Base-by-base conservation (phyloP, 1,140 invertebrate genomes). In the Drosophila jambulina region DNA sequence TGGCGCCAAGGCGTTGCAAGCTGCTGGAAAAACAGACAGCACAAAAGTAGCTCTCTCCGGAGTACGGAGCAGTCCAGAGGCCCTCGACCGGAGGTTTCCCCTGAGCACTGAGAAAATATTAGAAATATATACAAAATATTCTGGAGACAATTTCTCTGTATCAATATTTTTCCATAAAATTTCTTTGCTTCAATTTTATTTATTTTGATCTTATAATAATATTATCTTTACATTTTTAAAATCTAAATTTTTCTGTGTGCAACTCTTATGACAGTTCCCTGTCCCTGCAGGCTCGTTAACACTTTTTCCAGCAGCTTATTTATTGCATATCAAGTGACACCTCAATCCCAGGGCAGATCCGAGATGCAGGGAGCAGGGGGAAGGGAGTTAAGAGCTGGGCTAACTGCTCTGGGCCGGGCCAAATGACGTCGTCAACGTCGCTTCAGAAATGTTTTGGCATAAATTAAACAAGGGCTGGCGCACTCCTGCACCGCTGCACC, bases 351-450 rank as follows among this genome's bases (percentile, higher is more conserved):
- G 61, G 17, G 48, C 67, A 49, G 67, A 68, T 70, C 43, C 58
- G 10, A 62, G 58, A 32, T 49, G 53, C 25, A 53, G 32, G 59
- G 6, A 21, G 36, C 23, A 17, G 25, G 21, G 8, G 13, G 23
- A 23, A 1, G 19, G 59, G 48, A 49, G 46, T 42, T 25, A 59
- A 51, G 51, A 72, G 38, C 65, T 34, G 49, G 62, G 75, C 65
- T 56, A 69, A 78, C 49, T 78, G 57, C 45, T 70, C 48, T 68
- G 62, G 23, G 36, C 59, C 76, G 48, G 48, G 48, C 58, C 60
- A 80, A 87, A 87, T 87, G 84, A 88, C 75, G 85, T 87, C 84
- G 84, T 87, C 84, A 88, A 87, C 84, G 84, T 87, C 80, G 84
- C 74, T 78, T 71, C 77, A 70, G 74, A 82, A 84, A 78, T 87